These are phyloP conservation scores for Sinonovacula constricta DNA, from an alignment of 1,140 invertebrate species.

Conservation along the genomic window DNA sequence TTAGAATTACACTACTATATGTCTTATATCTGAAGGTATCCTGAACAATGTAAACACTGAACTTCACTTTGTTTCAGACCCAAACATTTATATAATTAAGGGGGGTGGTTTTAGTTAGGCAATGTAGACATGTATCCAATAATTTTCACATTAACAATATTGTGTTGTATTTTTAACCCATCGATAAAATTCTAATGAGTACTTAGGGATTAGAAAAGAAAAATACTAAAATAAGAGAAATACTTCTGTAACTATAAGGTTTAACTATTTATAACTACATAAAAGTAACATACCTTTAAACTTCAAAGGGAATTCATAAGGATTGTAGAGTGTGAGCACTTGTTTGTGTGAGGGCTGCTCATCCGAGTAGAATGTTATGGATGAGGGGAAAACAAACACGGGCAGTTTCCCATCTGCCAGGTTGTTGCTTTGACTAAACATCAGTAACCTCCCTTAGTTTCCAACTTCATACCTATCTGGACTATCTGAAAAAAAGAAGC, in stretches of 20 bases:
- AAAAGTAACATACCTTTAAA: slow-evolving; percentile 87
- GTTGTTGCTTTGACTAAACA: slow-evolving; percentile 47
- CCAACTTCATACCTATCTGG: slow-evolving; percentile 50
- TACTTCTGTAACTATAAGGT: neutral
- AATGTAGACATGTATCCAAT: too few species aligned
- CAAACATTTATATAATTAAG: too few species aligned
- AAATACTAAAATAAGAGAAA: neutral
- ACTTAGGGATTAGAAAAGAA: neutral
- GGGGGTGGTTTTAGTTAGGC: too few species aligned
- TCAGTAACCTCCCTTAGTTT: slow-evolving; percentile 36
- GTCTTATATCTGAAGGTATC: too few species aligned
- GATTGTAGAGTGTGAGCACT: slow-evolving; percentile 91
- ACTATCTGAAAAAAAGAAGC: too few species aligned
- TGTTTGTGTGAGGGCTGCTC: slow-evolving; percentile 89
- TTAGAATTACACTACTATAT: too few species aligned
- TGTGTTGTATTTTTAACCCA: too few species aligned
- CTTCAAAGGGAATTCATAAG: slow-evolving; percentile 90
- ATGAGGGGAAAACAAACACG: slow-evolving; percentile 90
- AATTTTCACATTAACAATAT: too few species aligned
- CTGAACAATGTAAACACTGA: too few species aligned
- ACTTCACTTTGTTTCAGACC: too few species aligned
- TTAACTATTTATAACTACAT: neutral
- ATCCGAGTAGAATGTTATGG: slow-evolving; percentile 88
- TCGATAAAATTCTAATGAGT: too few species aligned
- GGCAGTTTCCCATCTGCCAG: slow-evolving; percentile 79